phyloP scores from a whole-genome alignment of 2,113 vertebrate genomes.

The Silurus asotus region DNA sequence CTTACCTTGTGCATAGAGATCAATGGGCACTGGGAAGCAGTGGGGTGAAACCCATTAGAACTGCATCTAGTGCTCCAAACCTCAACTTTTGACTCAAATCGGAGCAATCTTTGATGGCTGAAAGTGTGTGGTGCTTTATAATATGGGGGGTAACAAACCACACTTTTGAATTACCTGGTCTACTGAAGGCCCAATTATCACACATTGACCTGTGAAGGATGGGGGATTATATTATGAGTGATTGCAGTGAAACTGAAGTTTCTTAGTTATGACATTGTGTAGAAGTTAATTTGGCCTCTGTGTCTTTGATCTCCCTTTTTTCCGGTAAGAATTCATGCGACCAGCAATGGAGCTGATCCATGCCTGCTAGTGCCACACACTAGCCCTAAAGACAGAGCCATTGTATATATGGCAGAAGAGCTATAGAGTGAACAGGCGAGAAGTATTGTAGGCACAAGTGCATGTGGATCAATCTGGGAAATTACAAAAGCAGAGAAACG shows the following conservation, averaged over 20 bases:
- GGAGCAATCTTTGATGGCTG: conserved; percentile 54
- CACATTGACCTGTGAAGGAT: conserved; percentile 66
- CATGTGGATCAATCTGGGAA: conserved; percentile 55
- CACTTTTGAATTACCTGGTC: conserved; percentile 69
- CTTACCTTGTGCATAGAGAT: conserved; percentile 56
- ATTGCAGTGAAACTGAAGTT: conserved; percentile 66
- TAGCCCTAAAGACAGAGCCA: conserved; percentile 24
- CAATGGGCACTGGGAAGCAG: conserved; percentile 55
- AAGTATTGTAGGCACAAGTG: conserved; percentile 50
- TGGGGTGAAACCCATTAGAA: conserved; percentile 53
- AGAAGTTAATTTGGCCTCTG: conserved; percentile 50
- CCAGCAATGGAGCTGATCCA: conserved; percentile 31
- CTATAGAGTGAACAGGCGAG: conserved; percentile 49
- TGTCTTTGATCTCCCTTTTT: conserved; percentile 16
- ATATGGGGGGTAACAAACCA: conserved; percentile 57
- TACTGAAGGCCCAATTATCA: conserved; percentile 71
- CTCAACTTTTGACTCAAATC: conserved; percentile 36
- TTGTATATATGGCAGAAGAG: conserved; percentile 43
- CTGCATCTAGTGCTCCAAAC: conserved; percentile 44
- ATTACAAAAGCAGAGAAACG: conserved; percentile 55
- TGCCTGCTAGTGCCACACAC: conserved; percentile 15
- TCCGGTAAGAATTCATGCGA: conserved; percentile 20
- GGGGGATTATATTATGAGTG: conserved; percentile 68
- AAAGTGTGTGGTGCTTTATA: conserved; percentile 48
- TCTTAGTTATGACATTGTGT: conserved; percentile 46